These are phyloP conservation scores for Rhagonycha fulva DNA, from an alignment of 2,888 invertebrate genomes.

Conservation along the genomic window DNA sequence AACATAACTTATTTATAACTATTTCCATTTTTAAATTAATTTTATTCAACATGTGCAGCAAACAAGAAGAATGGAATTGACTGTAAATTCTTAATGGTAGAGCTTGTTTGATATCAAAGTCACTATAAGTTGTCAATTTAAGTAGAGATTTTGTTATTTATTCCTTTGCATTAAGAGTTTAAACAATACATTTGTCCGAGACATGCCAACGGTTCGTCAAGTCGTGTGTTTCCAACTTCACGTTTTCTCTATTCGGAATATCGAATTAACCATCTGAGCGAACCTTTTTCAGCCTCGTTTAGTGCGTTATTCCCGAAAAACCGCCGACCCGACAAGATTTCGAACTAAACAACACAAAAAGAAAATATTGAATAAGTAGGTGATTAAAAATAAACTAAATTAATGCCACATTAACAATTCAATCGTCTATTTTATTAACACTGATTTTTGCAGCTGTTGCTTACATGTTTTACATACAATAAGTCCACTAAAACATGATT, in stretches of 20 bases:
- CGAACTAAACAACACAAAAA: background rate
- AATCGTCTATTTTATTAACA: background rate
- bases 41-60: conserved; percentile 19
- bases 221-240: conserved; percentile 37
- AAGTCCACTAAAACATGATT: background rate
- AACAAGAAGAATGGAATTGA: conserved; percentile 15
- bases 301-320: background rate
- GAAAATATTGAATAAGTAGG: background rate
- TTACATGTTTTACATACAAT: conserved; percentile 16
- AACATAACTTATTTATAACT: background rate
- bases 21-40: conserved; percentile 21
- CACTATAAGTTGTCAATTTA: conserved; percentile 46
- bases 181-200: conserved; percentile 55
- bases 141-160: conserved; percentile 52
- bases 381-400: background rate
- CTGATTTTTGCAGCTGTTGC: conserved; percentile 16
- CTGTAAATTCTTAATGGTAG: conserved; percentile 30
- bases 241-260: conserved; percentile 14
- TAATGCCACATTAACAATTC: conserved; percentile 8
- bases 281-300: background rate
- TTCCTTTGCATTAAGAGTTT: conserved; percentile 47
- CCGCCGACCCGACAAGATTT: background rate
- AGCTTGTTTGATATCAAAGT: conserved; percentile 28
- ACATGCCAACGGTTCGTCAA: conserved; percentile 49
- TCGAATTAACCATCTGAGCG: conserved; percentile 14